A percentile compares a stretch with the other conserved stretches of the same genome.
Evolutionary conservation across 2,888 invertebrate species (phyloP).

Genomic region (Listrodromus nycthemerus): DNA sequence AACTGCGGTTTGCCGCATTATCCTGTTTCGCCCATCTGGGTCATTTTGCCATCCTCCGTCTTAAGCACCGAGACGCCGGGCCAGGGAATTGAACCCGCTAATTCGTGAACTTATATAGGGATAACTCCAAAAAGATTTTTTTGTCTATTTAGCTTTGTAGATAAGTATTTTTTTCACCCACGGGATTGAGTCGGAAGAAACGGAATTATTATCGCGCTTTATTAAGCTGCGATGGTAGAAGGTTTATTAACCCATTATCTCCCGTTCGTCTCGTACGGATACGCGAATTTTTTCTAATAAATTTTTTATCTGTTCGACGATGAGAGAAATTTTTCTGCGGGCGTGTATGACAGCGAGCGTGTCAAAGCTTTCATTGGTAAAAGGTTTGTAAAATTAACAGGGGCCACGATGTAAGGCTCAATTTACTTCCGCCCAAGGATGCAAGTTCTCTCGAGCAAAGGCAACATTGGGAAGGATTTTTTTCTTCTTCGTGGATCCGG

Average conservation of each 20-base stretch:
- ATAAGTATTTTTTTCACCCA: neutral
- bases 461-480: neutral
- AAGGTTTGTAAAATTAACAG: too few relatives aligned
- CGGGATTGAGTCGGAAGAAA: neutral
- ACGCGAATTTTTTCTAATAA: neutral
- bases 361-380: too few relatives aligned
- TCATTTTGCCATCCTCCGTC: too few relatives aligned
- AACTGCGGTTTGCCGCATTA: too few relatives aligned
- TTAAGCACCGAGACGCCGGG: too few relatives aligned
- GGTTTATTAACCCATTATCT: neutral
- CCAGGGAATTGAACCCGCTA: too few relatives aligned
- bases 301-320: neutral
- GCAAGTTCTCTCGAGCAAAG: neutral
- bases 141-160: constrained; percentile 1
- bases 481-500: neutral
- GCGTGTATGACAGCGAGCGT: too few relatives aligned
- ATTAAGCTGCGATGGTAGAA: neutral
- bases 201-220: neutral
- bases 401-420: too few relatives aligned
- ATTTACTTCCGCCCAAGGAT: too few relatives aligned
- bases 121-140: neutral
- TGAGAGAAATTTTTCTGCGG: neutral
- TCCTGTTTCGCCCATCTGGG: too few relatives aligned
- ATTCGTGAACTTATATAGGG: too few relatives aligned
- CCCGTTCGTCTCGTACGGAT: neutral